A percentile compares a stretch with the other conserved stretches of the same genome.
Conservation (phyloP, 2,888 invertebrate genomes). For the Conus canariensis region DNA sequence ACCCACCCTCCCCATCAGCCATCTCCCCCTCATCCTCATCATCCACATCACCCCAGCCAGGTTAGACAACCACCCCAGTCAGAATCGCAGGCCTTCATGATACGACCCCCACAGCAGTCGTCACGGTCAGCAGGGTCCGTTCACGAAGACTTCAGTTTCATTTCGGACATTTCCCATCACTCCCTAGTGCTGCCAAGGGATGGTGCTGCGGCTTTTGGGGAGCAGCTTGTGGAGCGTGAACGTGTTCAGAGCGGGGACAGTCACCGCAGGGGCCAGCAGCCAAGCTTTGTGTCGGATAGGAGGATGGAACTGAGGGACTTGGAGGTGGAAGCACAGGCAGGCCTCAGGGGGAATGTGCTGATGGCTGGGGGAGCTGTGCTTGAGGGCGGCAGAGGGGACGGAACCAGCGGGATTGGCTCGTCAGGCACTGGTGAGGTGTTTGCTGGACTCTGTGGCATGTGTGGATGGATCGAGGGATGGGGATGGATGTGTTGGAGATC, state of each 20-base stretch:
- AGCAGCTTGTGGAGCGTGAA: background rate
- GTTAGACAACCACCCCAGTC: background rate
- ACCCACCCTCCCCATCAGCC: background rate
- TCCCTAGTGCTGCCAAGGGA: background rate
- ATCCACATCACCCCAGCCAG: background rate
- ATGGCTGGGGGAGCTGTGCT: background rate
- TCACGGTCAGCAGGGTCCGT: conserved; percentile 35
- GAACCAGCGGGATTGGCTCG: background rate
- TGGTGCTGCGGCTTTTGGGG: background rate
- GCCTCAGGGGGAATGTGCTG: background rate
- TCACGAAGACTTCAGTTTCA: conserved; percentile 29
- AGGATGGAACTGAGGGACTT: conserved; percentile 13
- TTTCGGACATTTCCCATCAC: conserved; percentile 12
- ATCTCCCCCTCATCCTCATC: conserved; percentile 10
- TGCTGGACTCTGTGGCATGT: too few relatives aligned
- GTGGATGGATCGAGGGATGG: too few relatives aligned
- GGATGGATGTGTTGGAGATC: too few relatives aligned
- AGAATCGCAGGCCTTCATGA: conserved; percentile 54
- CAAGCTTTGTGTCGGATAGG: background rate
- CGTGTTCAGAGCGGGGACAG: background rate
- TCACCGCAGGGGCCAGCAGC: background rate
- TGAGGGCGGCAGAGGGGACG: background rate
- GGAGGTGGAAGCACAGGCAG: background rate
- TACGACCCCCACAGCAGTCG: conserved; percentile 63
- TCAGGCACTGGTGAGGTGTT: background rate